phyloP scores from a whole-genome alignment of 2,797 vertebrate genomes.

The Acipenser transmontanus region DNA sequence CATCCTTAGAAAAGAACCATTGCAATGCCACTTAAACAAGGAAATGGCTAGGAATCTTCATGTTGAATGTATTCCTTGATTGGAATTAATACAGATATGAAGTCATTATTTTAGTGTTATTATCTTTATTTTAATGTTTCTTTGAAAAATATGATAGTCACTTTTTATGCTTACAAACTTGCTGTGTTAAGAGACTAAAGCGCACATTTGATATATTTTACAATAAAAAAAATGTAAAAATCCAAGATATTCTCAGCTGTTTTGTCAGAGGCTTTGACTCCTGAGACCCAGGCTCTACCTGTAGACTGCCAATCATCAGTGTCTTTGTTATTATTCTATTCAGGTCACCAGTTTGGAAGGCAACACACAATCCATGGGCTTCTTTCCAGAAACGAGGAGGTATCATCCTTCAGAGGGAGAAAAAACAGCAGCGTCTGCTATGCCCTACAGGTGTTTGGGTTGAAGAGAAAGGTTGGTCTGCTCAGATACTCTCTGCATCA shows the following conservation, averaged over 20 bases:
- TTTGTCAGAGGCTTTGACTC: slow-evolving; percentile 10
- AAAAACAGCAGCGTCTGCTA: neutral
- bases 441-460: slow-evolving; percentile 17
- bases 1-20: no score
- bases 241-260: slow-evolving; percentile 17
- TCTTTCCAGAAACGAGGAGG: slow-evolving; percentile 15
- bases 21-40: neutral
- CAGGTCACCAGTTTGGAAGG: slow-evolving; percentile 22
- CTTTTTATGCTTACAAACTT: neutral
- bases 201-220: neutral
- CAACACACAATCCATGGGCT: slow-evolving; percentile 3
- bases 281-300: slow-evolving; percentile 12
- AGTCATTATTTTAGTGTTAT: no score
- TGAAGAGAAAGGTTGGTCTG: slow-evolving; percentile 4
- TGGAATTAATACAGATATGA: no score
- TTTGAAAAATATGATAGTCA: no score
- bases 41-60: slow-evolving; percentile 12
- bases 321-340: slow-evolving; percentile 19
- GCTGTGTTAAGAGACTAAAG: slow-evolving; percentile 20
- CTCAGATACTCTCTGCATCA: neutral
- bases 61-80: neutral
- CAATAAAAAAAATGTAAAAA: slow-evolving; percentile 5
- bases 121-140: no score
- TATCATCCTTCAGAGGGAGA: slow-evolving; percentile 17
- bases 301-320: slow-evolving; percentile 23